A percentile compares a stretch with the other conserved stretches of the same genome.
phyloP scores from a whole-genome alignment of 2,113 vertebrate species.

The Cyprinus carpio region DNA sequence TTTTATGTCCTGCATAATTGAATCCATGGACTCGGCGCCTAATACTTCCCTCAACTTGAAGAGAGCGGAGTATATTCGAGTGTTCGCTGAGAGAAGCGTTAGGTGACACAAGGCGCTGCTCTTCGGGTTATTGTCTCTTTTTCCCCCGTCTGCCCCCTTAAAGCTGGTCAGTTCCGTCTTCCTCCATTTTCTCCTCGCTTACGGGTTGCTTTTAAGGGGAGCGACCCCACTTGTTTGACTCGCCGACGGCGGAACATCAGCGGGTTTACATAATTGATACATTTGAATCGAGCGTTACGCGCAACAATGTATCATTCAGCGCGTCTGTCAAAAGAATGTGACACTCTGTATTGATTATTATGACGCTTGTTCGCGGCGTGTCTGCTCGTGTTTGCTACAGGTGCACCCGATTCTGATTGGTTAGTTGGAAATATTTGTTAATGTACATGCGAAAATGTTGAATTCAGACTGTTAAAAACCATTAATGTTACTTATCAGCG shows the following conservation, averaged over 20 bases:
- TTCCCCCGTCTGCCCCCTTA: conserved; percentile 81
- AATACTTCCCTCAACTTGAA: conserved; percentile 48
- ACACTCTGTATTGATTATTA: conserved; percentile 1
- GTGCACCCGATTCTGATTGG: conserved; percentile 19
- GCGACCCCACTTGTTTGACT: conserved; percentile 58
- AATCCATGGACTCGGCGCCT: background rate
- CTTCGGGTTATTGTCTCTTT: conserved; percentile 76
- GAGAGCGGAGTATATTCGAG: conserved; percentile 36
- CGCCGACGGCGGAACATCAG: conserved; percentile 11
- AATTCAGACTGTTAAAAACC: background rate
- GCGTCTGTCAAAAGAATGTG: background rate
- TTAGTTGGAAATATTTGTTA: background rate
- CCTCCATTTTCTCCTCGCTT: conserved; percentile 84
- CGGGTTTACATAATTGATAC: background rate
- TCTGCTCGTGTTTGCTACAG: conserved; percentile 12
- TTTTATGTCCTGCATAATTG: conserved; percentile 25
- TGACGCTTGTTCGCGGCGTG: background rate
- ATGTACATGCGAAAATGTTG: background rate
- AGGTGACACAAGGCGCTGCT: conserved; percentile 30
- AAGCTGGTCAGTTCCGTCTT: conserved; percentile 79
- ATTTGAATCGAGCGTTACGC: conserved; percentile 7
- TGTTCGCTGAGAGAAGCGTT: conserved; percentile 30
- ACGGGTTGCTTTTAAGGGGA: conserved; percentile 56
- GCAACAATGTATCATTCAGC: background rate
- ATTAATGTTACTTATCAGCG: background rate